Base-by-base conservation (phyloP, 1,140 invertebrate species). In the Pachypeltis micranthus region DNA sequence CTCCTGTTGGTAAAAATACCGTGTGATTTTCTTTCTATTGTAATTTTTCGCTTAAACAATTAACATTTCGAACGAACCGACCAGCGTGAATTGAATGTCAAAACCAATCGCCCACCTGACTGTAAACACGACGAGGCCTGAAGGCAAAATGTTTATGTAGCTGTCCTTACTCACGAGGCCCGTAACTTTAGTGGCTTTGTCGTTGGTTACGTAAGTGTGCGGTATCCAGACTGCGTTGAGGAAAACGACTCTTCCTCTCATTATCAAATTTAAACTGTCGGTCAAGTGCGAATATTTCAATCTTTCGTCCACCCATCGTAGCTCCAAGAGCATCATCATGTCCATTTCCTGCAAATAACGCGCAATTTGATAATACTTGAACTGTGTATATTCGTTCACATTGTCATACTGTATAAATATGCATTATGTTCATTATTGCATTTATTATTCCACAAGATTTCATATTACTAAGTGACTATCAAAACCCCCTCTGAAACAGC, bases 201-300 rank as follows among this genome's bases (percentile, higher is more conserved):
- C 88, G 69, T 90, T 90, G 21, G 83, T 81, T 64, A 90, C 78
- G 56, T 87, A 88, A 4, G 90, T 78, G 63, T 87, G 85, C 0
- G 88, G 88, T 2, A 84, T 82, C 88, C 88, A 91, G 23, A 90
- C 83, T 19, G 80, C 74, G 63, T 84, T 78, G 21, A 85, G 73
- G 23, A 51, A 51, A 1, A 88, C 72, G n/a, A 80, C 77, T 65
- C 81, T 81, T 59, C 87, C 86, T 1, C 87, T 87, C 61, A 90
- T 85, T 65, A 67, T 57, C 2, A 56, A 23, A 4, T 55, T 21
- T 21, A 83, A 76, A 0, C 83, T 84, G 0, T 84, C 83, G 44
- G 84, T 80, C 1, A 80, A 73, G 0, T 79, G 71, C 14, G 51
- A 23, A 66, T 85, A 90, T 10, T 78, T 79, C 0, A 91, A 72